Base-by-base conservation (phyloP, 2,888 invertebrate genomes). In the Ferrisia virgata region DNA sequence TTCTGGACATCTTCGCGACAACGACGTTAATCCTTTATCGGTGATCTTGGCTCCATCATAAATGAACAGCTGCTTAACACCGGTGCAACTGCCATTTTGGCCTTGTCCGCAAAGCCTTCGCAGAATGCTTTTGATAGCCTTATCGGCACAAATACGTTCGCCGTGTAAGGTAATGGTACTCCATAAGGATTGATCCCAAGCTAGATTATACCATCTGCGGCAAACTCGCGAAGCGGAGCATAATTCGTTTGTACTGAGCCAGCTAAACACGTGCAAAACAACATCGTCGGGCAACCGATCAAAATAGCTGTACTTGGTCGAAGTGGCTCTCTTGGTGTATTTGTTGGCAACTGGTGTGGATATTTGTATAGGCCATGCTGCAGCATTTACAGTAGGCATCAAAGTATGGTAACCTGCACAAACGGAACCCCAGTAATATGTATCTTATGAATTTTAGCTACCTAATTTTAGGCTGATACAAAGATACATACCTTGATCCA, bases 161-260 rank as follows among this genome's bases (percentile, higher is more conserved):
- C 93, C 92, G 84, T 91, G 91, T 76, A 94, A 88, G 36, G 90
- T 90, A 79, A 94, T 92, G 69, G 91, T 91, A 86, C 92, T 91
- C 95, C 95, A 95, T 28, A 95, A 89, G 9, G 91, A 89, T 0
- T 95, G 94, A 47, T 93, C 92, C 95, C 95, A 95, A 53, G 93
- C 93, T 39, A 95, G 89, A 86, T 92, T 91, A 89, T 94, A 94
- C 89, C 95, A 94, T 79, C 94, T 90, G 28, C 93, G 90, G 87
- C 94, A 94, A 5, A 95, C 94, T 84, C 93, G 91, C 0, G 93
- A 94, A 88, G 93, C 93, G 88, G 90, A 90, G 88, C 94, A 93
- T 87, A 95, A 89, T 86, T 94, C 93, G 86, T 92, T 91, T 86
- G 93, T 93, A 82, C 92, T 91, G 79, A 95, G 89, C 90, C 92